These are phyloP conservation scores for Pycnonotus jocosus DNA, from an alignment of 2,113 vertebrate species.

Conservation along the genomic window DNA sequence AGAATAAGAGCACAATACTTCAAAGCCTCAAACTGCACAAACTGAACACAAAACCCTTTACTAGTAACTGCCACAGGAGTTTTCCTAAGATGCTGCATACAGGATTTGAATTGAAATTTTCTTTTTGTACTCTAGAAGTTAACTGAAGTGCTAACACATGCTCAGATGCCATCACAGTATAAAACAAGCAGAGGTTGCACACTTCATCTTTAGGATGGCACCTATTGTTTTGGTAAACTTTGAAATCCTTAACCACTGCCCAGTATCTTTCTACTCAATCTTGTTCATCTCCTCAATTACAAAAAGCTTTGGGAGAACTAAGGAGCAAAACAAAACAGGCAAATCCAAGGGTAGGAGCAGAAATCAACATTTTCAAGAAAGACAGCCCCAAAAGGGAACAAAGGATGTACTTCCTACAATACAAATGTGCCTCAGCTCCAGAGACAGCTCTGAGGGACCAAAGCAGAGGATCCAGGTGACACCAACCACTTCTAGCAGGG, in stretches of 20 bases:
- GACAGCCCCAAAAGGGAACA: neutral
- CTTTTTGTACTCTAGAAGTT: neutral
- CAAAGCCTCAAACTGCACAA: neutral
- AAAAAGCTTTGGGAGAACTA: neutral
- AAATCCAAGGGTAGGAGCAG: neutral
- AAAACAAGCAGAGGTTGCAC: neutral
- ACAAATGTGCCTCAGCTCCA: neutral
- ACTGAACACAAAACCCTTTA: neutral
- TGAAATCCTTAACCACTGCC: neutral
- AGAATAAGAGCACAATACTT: neutral
- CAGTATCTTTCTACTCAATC: neutral
- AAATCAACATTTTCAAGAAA: neutral
- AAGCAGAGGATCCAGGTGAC: neutral
- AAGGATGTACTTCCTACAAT: neutral
- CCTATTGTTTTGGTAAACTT: neutral
- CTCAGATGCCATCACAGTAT: neutral
- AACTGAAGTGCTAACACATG: neutral
- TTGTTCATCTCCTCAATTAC: neutral
- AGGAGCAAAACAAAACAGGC: neutral
- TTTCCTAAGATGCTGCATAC: neutral
- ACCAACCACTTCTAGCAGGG: rapidly evolving
- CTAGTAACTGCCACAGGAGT: neutral
- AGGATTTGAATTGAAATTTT: neutral
- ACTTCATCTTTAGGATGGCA: neutral
- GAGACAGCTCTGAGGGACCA: neutral